Conservation (phyloP, 2,113 vertebrate genomes). For the Spilogale gracilis region DNA sequence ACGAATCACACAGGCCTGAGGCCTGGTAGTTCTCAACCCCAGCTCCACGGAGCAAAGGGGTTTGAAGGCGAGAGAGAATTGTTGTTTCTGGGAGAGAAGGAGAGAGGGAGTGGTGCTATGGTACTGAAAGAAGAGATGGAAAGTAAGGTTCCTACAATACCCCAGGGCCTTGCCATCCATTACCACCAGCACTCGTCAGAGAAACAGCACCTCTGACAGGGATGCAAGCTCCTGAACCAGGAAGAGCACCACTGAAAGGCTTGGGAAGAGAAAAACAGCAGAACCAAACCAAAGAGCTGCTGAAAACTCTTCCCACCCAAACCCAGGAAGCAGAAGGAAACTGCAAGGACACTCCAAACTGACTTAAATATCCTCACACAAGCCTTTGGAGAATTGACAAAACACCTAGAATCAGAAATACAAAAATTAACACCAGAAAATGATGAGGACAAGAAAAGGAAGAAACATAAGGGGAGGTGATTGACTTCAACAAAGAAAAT, state of each 20-base stretch:
- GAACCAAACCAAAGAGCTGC: not conserved
- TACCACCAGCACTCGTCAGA: not conserved
- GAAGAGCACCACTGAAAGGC: not conserved
- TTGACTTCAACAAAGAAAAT: not conserved
- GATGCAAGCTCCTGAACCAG: not conserved
- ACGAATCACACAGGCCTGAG: not conserved
- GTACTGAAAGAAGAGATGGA: not conserved
- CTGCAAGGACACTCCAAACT: not conserved
- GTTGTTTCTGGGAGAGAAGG: not conserved
- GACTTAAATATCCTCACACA: not conserved
- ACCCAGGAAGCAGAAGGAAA: not conserved
- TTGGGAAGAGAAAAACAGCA: not conserved
- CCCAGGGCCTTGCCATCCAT: not conserved
- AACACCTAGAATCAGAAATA: not conserved
- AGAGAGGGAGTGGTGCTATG: not conserved
- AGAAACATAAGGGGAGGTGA: not conserved
- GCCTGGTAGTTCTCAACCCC: not conserved
- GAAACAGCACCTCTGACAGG: not conserved
- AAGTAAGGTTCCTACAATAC: not conserved
- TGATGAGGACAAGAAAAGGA: not conserved
- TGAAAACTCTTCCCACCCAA: conserved; percentile 10
- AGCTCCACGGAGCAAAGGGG: not conserved
- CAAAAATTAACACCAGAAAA: not conserved
- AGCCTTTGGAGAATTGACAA: not conserved
- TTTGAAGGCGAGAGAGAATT: not conserved